Conservation (phyloP, 1,140 invertebrate genomes). For the Tyrophagus putrescentiae region DNA sequence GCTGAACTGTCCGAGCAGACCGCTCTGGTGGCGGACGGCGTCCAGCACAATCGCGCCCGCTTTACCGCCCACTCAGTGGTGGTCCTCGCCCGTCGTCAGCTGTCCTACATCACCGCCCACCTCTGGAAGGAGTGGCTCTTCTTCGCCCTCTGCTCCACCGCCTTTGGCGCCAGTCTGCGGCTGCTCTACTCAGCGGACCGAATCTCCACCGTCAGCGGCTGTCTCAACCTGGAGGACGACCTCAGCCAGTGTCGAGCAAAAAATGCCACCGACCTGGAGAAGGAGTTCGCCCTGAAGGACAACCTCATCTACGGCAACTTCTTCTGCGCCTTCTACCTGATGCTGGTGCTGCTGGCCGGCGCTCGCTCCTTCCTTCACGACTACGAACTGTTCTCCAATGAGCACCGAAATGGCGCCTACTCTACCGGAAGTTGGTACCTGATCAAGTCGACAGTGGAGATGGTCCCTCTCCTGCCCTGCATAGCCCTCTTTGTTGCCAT, state of each 20-base stretch:
- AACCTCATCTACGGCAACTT: constrained; percentile 13
- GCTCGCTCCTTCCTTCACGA: background rate
- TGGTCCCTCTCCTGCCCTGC: background rate
- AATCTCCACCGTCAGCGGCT: background rate
- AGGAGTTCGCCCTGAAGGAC: background rate
- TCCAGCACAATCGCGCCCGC: background rate
- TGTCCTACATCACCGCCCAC: background rate
- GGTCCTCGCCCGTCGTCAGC: background rate
- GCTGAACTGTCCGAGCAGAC: background rate
- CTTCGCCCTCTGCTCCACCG: background rate
- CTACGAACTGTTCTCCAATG: constrained; percentile 11
- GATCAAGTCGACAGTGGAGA: background rate
- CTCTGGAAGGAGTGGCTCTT: background rate
- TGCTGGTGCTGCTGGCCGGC: background rate
- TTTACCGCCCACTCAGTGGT: background rate
- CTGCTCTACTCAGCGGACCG: background rate
- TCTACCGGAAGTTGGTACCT: background rate
- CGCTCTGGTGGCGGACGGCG: background rate
- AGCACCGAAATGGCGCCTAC: constrained; percentile 19
- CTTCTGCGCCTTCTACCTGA: background rate
- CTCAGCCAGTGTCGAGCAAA: background rate
- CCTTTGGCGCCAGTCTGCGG: background rate
- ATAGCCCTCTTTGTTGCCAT: background rate
- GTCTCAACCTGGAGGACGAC: background rate
- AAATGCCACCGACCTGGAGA: background rate